Evolutionary conservation across 2,888 invertebrate genomes (phyloP).

Genomic region (Phortica magna): DNA sequence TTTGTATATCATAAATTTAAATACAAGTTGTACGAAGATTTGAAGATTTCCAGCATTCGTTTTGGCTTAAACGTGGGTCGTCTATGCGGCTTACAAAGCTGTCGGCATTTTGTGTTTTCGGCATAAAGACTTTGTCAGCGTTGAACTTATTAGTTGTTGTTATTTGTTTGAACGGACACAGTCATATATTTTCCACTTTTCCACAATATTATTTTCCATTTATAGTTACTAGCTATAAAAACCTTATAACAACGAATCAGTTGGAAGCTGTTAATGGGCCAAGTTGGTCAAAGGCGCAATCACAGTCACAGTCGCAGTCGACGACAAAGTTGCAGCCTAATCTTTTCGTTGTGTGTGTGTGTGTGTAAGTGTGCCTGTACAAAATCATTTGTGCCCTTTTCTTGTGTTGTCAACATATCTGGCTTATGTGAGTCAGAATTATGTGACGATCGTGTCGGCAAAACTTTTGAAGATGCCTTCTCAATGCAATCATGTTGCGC

Average conservation of each 20-base stretch:
- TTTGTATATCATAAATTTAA: no score
- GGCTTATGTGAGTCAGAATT: conserved; percentile 73
- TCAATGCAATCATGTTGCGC: conserved; percentile 1
- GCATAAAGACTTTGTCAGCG: conserved; percentile 53
- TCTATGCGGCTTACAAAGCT: neutral
- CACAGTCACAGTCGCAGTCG: no score
- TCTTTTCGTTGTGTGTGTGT: conserved; percentile 50
- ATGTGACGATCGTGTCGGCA: conserved; percentile 63
- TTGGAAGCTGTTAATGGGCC: conserved; percentile 49
- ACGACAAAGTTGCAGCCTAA: conserved; percentile 57
- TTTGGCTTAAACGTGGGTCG: no score
- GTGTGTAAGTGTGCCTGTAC: conserved; percentile 67
- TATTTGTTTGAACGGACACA: conserved; percentile 74
- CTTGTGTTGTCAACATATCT: conserved; percentile 77
- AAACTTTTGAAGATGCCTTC: conserved; percentile 55
- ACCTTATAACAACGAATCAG: conserved; percentile 6
- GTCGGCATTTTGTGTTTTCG: neutral
- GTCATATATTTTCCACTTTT: conserved; percentile 62
- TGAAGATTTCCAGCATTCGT: no score
- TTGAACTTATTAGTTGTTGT: conserved; percentile 73
- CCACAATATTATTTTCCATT: neutral
- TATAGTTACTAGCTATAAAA: neutral
- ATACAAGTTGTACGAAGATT: no score
- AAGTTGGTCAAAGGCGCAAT: conserved; percentile 54
- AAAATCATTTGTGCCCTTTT: conserved; percentile 61